A percentile compares a stretch with the other conserved stretches of the same genome.
phyloP scores from a whole-genome alignment of 2,113 vertebrate species.

The Aegypius monachus region DNA sequence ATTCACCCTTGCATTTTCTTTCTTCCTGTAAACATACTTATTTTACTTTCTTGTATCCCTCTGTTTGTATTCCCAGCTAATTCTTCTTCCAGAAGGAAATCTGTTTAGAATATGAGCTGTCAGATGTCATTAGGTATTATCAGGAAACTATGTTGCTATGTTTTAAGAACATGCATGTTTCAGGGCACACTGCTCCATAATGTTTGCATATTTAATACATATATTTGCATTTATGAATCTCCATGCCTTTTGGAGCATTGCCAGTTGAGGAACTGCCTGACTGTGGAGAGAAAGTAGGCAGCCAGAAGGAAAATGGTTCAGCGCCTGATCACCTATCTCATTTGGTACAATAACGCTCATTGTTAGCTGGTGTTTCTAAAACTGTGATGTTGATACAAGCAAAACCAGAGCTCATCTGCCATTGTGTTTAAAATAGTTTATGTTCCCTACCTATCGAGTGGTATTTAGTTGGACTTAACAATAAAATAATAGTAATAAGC shows the following conservation, averaged over 20 bases:
- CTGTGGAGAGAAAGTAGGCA: neutral
- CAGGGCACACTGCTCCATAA: neutral
- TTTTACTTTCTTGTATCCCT: neutral
- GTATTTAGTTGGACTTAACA: neutral
- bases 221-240: conserved; percentile 50
- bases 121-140: conserved; percentile 5
- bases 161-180: conserved; percentile 27
- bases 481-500: neutral
- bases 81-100: conserved; percentile 12
- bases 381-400: neutral
- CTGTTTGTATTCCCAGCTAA: neutral
- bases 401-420: neutral
- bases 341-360: neutral
- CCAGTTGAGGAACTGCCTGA: neutral
- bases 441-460: neutral
- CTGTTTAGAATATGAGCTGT: conserved; percentile 2
- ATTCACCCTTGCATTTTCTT: neutral
- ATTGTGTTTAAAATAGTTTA: neutral
- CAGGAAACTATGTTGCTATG: neutral
- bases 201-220: conserved; percentile 31
- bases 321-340: neutral
- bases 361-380: neutral
- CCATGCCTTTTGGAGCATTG: neutral
- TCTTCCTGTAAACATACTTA: neutral
- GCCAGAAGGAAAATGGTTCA: neutral